Evolutionary conservation across 30 jellyfish, hydroid and myxozoan genomes (phyloP).

Genomic region (Haliclystus octoradiatus): DNA sequence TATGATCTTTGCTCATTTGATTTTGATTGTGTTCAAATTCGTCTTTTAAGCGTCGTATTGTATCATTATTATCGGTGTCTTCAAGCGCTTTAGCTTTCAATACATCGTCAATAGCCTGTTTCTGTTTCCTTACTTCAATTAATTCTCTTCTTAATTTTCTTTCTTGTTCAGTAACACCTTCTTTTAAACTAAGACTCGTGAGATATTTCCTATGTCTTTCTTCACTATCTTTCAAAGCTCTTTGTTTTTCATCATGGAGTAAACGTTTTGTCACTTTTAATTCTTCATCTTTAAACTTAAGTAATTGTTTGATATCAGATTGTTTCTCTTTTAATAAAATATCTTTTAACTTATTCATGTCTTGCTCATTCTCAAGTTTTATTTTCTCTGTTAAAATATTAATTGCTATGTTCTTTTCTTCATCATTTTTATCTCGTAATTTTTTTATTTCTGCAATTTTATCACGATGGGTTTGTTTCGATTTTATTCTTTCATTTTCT

Average conservation of each 20-base stretch:
- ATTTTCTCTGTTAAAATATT: conserved; percentile 23
- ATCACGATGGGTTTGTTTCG: conserved; percentile 70
- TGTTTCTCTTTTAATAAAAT: conserved; percentile 64
- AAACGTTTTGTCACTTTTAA: conserved; percentile 48
- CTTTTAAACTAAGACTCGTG: background rate
- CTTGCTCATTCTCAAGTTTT: conserved; percentile 47
- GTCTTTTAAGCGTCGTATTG: conserved; percentile 38
- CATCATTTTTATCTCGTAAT: conserved; percentile 54
- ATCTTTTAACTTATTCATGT: conserved; percentile 47
- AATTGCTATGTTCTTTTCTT: conserved; percentile 23
- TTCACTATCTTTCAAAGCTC: conserved; percentile 40
- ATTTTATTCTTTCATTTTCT: conserved; percentile 62
- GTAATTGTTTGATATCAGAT: conserved; percentile 60
- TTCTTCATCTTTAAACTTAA: conserved; percentile 85
- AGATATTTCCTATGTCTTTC: conserved; percentile 12
- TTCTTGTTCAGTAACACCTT: conserved; percentile 26
- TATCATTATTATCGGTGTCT: conserved; percentile 58
- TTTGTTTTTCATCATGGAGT: conserved; percentile 68
- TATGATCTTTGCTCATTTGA: conserved; percentile 53
- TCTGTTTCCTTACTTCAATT: conserved; percentile 38
- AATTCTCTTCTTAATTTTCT: conserved; percentile 51
- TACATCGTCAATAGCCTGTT: conserved; percentile 41
- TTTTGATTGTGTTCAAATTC: conserved; percentile 85
- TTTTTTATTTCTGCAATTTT: conserved; percentile 76
- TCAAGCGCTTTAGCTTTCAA: conserved; percentile 27